A percentile compares a stretch with the other conserved stretches of the same genome.
Conservation (phyloP, 2,113 vertebrate genomes). For the Genyomyrus donnyi region DNA sequence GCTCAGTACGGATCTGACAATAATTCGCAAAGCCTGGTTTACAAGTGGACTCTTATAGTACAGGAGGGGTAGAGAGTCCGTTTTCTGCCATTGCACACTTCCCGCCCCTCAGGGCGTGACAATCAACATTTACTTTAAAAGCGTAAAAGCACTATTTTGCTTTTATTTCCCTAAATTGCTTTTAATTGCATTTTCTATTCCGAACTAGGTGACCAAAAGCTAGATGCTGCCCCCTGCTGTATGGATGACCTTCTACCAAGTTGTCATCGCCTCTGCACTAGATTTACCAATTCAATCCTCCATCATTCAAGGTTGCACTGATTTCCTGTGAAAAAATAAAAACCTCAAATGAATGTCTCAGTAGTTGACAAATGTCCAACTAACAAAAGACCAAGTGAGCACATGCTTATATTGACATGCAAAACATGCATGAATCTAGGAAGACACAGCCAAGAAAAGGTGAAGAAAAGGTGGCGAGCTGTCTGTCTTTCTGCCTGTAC, state of each 20-base stretch:
- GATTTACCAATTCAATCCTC: constrained; percentile 51
- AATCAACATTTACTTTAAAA: background rate
- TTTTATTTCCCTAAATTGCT: background rate
- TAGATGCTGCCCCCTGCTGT: constrained; percentile 63
- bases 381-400: background rate
- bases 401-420: background rate
- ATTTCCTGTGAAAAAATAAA: background rate
- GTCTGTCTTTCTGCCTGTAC: constrained; percentile 2
- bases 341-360: background rate
- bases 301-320: constrained; percentile 4
- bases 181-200: background rate
- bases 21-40: no score
- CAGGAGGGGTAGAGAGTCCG: no score
- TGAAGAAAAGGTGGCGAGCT: constrained; percentile 4
- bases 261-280: constrained; percentile 50
- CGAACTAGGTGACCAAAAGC: constrained; percentile 48
- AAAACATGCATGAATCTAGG: background rate
- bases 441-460: background rate
- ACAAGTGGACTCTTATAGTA: no score
- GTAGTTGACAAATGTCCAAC: background rate
- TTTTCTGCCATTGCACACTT: no score
- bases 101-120: no score
- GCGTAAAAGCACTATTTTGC: background rate
- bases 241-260: constrained; percentile 57
- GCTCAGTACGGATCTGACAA: no score